These are phyloP conservation scores for Micromussa lordhowensis DNA, from an alignment of 92 coral and sea anemone genomes.

Conservation along the genomic window DNA sequence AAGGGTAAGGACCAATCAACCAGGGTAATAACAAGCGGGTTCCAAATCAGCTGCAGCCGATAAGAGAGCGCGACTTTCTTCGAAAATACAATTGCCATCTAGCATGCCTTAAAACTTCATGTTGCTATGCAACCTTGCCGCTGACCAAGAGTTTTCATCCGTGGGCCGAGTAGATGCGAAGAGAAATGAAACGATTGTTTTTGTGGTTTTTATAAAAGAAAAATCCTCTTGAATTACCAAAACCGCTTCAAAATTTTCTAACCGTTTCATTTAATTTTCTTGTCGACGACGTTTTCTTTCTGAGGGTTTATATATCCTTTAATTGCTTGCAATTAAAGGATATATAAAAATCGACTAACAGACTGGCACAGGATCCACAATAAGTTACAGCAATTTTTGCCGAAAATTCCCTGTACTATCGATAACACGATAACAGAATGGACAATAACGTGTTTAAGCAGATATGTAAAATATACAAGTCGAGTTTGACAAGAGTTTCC, in stretches of 20 bases:
- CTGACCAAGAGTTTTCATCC: neutral
- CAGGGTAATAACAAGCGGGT: neutral
- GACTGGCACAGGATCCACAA: neutral
- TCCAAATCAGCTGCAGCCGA: neutral
- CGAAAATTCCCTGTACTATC: neutral
- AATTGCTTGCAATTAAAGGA: neutral
- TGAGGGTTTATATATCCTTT: neutral
- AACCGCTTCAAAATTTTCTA: neutral
- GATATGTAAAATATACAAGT: no score
- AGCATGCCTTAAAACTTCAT: neutral
- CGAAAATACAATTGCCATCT: neutral
- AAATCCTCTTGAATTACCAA: neutral
- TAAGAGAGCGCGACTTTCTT: neutral
- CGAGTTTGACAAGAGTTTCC: neutral
- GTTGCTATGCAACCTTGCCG: neutral
- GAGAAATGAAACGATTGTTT: neutral
- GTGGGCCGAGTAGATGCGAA: neutral
- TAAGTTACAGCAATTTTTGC: neutral
- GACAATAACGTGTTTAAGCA: neutral
- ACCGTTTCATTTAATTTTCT: neutral
- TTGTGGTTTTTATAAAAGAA: neutral
- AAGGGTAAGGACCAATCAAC: slow-evolving; percentile 53
- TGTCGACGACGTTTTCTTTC: neutral
- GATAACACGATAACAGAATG: neutral
- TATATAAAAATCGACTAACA: neutral